phyloP scores from a whole-genome alignment of 2,113 vertebrate species.

The Recurvirostra avosetta region DNA sequence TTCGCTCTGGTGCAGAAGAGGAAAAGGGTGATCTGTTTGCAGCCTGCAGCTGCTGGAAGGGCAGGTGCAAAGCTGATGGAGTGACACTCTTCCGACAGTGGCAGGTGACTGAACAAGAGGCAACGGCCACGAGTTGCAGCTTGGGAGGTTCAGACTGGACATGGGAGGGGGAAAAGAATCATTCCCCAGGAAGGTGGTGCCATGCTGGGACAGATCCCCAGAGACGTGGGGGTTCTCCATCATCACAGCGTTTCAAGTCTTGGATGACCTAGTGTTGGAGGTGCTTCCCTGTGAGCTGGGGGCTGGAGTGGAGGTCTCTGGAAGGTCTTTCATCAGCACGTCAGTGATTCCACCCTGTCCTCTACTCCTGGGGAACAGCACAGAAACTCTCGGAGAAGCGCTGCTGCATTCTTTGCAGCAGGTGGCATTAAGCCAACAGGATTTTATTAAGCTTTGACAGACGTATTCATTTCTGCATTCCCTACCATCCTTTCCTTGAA shows the following conservation, averaged over 20 bases:
- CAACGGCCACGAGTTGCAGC: not conserved
- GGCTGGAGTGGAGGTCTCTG: not conserved
- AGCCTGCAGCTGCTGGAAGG: not conserved
- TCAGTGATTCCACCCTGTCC: not conserved
- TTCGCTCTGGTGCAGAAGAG: not conserved
- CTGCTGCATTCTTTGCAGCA: not conserved
- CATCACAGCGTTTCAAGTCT: not conserved
- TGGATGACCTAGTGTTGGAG: not conserved
- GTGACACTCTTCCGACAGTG: not conserved
- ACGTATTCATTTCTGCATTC: not conserved
- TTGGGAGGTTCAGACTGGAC: not conserved
- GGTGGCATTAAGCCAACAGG: constrained; percentile 2
- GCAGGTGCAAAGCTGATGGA: not conserved
- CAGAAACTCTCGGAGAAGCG: not conserved
- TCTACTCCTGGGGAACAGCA: not conserved
- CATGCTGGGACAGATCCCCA: not conserved
- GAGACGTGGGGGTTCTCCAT: not conserved
- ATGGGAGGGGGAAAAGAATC: not conserved
- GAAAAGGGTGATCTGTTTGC: not conserved
- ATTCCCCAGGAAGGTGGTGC: not conserved
- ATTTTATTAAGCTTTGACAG: not conserved
- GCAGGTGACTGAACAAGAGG: not conserved
- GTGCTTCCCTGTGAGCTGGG: not conserved
- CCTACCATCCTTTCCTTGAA: not conserved
- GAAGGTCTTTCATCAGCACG: not conserved